Evolutionary conservation across 2,113 vertebrate species (phyloP).

Genomic region (Dendropsophus ebraccatus): DNA sequence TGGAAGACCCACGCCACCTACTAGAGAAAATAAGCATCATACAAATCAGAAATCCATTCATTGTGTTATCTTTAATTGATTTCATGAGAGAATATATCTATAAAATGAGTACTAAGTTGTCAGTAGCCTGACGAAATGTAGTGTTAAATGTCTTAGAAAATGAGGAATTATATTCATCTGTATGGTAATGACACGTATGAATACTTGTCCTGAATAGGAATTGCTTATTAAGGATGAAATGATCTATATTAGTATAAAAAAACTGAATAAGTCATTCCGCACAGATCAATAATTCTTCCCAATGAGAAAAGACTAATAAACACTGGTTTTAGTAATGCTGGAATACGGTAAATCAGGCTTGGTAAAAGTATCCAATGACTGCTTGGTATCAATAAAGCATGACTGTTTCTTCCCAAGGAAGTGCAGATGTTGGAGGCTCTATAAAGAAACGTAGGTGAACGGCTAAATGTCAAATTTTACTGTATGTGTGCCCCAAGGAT

Average conservation of each 20-base stretch:
- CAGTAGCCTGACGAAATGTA: not conserved
- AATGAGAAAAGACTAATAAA: no score
- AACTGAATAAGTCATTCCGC: not conserved
- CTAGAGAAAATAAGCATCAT: not conserved
- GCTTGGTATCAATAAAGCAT: no score
- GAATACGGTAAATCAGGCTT: no score
- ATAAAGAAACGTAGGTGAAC: no score
- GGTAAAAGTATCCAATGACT: no score
- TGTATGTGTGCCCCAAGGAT: no score
- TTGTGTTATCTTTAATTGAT: not conserved
- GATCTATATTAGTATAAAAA: not conserved
- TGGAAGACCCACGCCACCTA: no score
- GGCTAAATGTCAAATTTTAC: no score
- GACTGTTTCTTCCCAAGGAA: no score
- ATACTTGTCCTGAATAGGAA: not conserved
- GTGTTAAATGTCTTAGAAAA: not conserved
- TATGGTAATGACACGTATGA: not conserved
- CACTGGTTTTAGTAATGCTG: no score
- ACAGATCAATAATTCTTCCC: not conserved
- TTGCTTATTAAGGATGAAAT: slow-evolving; percentile 9
- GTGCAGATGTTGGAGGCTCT: no score
- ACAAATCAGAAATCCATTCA: not conserved
- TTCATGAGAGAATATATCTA: not conserved
- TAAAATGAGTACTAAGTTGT: not conserved
- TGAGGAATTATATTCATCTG: not conserved